A percentile compares a stretch with the other conserved stretches of the same genome.
These are phyloP conservation scores for Beroe forskalii DNA, from an alignment of 37 sponge, comb jelly and placozoan genomes.

Conservation along the genomic window DNA sequence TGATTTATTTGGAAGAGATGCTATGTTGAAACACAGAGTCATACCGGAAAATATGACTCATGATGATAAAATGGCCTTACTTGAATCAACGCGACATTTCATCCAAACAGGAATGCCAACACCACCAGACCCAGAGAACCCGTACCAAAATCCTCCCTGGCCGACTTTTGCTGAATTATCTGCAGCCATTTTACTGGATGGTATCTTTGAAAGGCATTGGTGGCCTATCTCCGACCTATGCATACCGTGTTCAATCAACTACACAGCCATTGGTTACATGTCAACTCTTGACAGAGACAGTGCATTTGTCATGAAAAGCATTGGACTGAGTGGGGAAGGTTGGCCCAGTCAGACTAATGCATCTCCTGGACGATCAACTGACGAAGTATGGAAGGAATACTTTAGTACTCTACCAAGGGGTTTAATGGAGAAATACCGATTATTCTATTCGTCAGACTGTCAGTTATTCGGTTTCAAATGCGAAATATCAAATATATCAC, in stretches of 20 bases:
- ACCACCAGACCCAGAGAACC: slow-evolving; percentile 15
- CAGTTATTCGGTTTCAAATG: not conserved
- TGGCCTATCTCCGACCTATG: not conserved
- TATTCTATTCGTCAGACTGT: not conserved
- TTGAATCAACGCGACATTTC: too few relatives aligned
- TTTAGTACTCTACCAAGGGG: not conserved
- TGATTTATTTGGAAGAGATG: not conserved
- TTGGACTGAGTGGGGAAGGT: not conserved
- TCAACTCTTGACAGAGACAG: not conserved
- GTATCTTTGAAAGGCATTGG: not conserved
- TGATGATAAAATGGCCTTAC: too few relatives aligned
- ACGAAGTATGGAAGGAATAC: not conserved
- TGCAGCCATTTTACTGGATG: not conserved
- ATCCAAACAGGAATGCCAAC: too few relatives aligned
- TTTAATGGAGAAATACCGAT: not conserved
- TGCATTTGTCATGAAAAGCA: not conserved
- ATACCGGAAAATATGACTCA: not conserved
- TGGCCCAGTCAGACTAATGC: not conserved
- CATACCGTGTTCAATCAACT: not conserved
- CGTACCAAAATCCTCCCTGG: too few relatives aligned
- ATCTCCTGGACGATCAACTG: not conserved
- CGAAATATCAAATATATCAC: not conserved
- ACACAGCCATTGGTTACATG: not conserved
- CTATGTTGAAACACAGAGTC: not conserved
- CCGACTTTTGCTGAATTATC: slow-evolving; percentile 24